Evolutionary conservation across 2,888 invertebrate genomes (phyloP), one percentile per base, ranked within the genome.

Genomic region (Drosophila anomalipes): DNA sequence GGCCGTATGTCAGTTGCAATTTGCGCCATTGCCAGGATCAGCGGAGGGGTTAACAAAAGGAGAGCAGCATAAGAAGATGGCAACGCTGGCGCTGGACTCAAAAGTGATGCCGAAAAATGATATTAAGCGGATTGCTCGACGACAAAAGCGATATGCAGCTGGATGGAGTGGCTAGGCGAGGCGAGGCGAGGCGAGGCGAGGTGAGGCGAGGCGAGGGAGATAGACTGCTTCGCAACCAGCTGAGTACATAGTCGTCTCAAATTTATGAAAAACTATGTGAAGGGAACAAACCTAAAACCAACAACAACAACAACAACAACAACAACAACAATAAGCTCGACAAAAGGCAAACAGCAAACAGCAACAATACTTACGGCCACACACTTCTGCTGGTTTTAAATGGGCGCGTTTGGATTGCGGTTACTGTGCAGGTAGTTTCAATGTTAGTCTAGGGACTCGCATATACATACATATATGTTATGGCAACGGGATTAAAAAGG

Each of bases 31-130:
- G n/a, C 26, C 59, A 63, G 77, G 57, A 78, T 70, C 75, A 57
- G 32, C 49, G 47, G 37, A 14, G 54, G 44, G 28, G n/a, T 28
- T 61, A 41, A 41, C 51, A 56, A 57, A n/a, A 41, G 32, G 9
- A 7, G 39, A 12, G 30, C 19, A 19, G 28, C 7, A 26, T 2
- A 37, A 39, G 32, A 33, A 58, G 28, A 49, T 30, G 58, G 32
- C 28, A 57, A 56, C 33, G 37, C 63, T 26, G 47, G 65, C 68
- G 75, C 41, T 61, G 74, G 74, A 77, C 86, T 85, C 77, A 68
- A 79, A 79, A 86, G 82, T 87, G 89, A 87, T 89, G 80, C 89
- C 87, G 57, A 87, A 85, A 86, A 87, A 89, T 87, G 75, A 83
- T 89, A 85, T 87, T 87, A 87, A 89, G 87, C 87, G 85, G 87